A percentile compares a stretch with the other conserved stretches of the same genome.
Evolutionary conservation across 2,113 vertebrate genomes (phyloP).

Genomic region (Rostratula benghalensis): DNA sequence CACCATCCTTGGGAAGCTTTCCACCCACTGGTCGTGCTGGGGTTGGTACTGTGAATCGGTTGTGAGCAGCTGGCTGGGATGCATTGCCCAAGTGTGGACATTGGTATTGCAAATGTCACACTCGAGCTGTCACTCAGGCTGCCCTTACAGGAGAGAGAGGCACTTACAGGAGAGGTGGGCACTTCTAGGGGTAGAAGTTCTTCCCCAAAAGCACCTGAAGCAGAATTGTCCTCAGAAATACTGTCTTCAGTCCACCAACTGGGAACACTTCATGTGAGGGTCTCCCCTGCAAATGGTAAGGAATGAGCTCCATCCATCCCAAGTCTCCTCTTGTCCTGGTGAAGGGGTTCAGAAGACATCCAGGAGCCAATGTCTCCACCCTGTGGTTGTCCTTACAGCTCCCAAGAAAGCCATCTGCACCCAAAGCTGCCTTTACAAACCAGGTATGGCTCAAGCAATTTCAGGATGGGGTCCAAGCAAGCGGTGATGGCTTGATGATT

Average conservation of each 20-base stretch:
- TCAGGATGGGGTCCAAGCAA: not conserved
- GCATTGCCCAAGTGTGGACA: not conserved
- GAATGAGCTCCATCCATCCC: not conserved
- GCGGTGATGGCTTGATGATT: not conserved
- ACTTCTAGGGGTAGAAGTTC: not conserved
- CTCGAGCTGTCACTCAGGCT: accelerated
- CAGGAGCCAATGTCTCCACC: not conserved
- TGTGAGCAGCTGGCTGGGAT: not conserved
- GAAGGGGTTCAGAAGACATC: not conserved
- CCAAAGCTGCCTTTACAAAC: not conserved
- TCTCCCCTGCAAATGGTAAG: not conserved
- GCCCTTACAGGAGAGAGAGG: not conserved
- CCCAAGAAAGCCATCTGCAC: not conserved
- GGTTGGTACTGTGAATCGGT: not conserved
- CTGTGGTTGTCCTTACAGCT: not conserved
- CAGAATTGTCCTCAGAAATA: not conserved
- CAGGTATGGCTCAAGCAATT: not conserved
- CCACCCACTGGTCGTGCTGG: accelerated
- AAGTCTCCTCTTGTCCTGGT: not conserved
- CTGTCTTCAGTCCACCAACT: not conserved
- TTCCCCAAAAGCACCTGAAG: not conserved
- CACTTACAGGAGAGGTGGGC: not conserved
- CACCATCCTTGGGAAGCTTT: accelerated
- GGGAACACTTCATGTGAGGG: not conserved
- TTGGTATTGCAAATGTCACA: not conserved